These are phyloP conservation scores for Denticeps clupeoides DNA, from an alignment of 2,797 vertebrate species.

Conservation along the genomic window DNA sequence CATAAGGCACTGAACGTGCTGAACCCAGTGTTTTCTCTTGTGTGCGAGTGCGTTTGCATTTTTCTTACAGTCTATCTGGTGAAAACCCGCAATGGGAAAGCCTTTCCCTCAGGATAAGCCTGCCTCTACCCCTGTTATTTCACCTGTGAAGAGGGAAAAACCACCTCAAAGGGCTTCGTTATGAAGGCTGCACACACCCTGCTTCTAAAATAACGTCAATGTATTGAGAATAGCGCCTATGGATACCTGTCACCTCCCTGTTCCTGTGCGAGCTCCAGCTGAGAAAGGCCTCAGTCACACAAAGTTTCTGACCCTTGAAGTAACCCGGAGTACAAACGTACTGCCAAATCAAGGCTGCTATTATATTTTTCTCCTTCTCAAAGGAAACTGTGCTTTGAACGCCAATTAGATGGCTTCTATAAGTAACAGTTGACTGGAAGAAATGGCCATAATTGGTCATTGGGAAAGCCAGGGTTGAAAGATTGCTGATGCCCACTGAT, in stretches of 20 bases:
- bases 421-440: no score
- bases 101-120: no score
- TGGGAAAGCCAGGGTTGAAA: no score
- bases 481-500: no score
- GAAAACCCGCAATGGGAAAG: constrained; percentile 8
- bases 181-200: constrained; percentile 1
- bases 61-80: no score
- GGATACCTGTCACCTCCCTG: constrained; percentile 16
- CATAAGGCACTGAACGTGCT: no score
- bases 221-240: constrained; percentile 3
- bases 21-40: no score
- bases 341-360: constrained; percentile 4
- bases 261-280: constrained; percentile 15
- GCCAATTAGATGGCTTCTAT: constrained; percentile 11
- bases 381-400: constrained; percentile 13
- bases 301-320: constrained; percentile 13
- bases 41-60: no score
- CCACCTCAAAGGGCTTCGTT: constrained; percentile 9
- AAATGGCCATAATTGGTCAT: no score
- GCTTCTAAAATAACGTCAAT: constrained; percentile 6
- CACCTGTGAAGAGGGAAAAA: constrained; percentile 4
- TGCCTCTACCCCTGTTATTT: not conserved
- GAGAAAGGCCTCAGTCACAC: constrained; percentile 17
- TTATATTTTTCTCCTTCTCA: constrained; percentile 22
- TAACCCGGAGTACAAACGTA: constrained; percentile 8